Evolutionary conservation across 2,888 invertebrate genomes (phyloP).

Genomic region (Crossocerus cetratus): DNA sequence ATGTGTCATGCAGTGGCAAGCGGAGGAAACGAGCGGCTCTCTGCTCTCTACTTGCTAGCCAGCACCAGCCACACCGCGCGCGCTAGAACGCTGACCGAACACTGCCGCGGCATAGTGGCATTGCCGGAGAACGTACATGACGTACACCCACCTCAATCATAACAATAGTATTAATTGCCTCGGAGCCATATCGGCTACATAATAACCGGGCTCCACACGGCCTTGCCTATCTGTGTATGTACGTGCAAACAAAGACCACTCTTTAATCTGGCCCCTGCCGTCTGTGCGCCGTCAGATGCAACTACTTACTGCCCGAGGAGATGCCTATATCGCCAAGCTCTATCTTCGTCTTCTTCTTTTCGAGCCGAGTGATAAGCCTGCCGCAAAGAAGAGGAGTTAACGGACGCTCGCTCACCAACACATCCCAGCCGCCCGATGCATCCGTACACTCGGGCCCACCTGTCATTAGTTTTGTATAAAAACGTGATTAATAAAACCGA

Average conservation of each 20-base stretch:
- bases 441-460: neutral
- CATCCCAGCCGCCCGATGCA: neutral
- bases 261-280: constrained; percentile 23
- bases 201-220: constrained; percentile 66
- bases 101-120: too few relatives aligned
- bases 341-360: constrained; percentile 31
- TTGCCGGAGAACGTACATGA: constrained; percentile 59
- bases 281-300: constrained; percentile 29
- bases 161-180: constrained; percentile 76
- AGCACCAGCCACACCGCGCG: constrained; percentile 8
- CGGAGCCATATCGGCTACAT: constrained; percentile 71
- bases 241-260: constrained; percentile 8
- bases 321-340: constrained; percentile 55
- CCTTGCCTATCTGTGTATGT: constrained; percentile 21
- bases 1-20: neutral
- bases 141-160: constrained; percentile 69
- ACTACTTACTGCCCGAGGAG: constrained; percentile 31
- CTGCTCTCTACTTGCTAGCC: neutral
- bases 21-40: constrained; percentile 41
- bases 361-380: constrained; percentile 16
- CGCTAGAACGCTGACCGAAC: constrained; percentile 50
- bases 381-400: constrained; percentile 5
- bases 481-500: neutral
- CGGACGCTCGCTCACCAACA: too few relatives aligned
- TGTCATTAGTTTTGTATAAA: constrained; percentile 1